Percentiles rank a stretch among this genome's conserved stretches.
Evolutionary conservation across 2,797 vertebrate species (phyloP).

Genomic region (Morelia viridis): DNA sequence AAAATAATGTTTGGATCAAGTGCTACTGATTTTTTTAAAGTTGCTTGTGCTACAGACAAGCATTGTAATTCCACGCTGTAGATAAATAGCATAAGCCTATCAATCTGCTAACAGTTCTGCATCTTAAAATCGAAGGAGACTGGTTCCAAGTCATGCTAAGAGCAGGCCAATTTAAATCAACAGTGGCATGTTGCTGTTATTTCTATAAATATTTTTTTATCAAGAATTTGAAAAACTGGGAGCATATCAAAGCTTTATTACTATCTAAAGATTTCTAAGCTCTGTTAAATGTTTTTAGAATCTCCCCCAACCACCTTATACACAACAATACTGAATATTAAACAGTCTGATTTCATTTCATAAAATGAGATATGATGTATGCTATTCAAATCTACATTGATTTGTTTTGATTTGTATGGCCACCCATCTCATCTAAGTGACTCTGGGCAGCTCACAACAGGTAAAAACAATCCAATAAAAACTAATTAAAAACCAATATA

Average conservation of each 20-base stretch:
- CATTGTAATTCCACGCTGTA: neutral
- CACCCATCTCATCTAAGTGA: neutral
- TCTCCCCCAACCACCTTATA: neutral
- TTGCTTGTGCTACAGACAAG: neutral
- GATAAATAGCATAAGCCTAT: neutral
- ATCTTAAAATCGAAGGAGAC: neutral
- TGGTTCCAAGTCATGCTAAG: neutral
- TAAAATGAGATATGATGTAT: neutral
- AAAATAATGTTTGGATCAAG: neutral
- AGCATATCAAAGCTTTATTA: neutral
- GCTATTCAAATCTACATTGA: neutral
- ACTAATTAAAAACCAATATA: neutral
- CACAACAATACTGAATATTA: neutral
- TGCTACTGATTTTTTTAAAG: neutral
- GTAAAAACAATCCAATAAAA: neutral
- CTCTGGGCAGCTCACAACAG: neutral
- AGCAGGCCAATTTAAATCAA: neutral
- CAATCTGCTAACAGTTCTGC: neutral
- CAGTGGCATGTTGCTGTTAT: neutral
- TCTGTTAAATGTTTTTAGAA: neutral
- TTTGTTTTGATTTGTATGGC: neutral
- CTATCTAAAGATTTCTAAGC: neutral
- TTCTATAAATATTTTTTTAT: neutral
- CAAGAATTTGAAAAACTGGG: neutral
- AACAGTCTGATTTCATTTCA: neutral